phyloP scores from a whole-genome alignment of 2,797 vertebrate genomes.

The Crenuchus spilurus region DNA sequence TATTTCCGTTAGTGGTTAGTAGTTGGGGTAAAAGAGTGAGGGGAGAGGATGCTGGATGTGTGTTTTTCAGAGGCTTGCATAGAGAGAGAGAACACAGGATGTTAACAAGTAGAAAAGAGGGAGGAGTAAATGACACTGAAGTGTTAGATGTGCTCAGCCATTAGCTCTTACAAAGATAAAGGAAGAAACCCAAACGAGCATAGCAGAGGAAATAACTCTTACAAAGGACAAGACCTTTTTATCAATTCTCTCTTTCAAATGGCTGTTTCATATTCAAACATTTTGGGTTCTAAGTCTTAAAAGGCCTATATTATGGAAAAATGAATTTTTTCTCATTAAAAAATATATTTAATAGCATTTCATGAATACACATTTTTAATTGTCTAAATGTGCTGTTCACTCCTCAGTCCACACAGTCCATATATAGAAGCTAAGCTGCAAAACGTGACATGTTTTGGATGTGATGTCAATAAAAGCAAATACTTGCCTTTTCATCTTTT shows the following conservation, averaged over 20 bases:
- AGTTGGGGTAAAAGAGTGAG: neutral
- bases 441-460: no score
- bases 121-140: neutral
- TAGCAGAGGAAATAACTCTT: neutral
- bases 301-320: no score
- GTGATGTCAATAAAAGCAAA: no score
- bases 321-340: no score
- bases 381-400: no score
- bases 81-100: neutral
- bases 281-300: no score
- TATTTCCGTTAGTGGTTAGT: neutral
- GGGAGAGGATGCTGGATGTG: neutral
- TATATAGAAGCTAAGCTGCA: no score
- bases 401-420: no score
- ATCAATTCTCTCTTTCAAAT: neutral
- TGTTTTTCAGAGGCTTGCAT: neutral
- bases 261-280: neutral
- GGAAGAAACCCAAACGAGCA: neutral
- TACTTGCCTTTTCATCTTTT: no score
- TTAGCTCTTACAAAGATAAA: conserved; percentile 24
- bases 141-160: conserved; percentile 2
- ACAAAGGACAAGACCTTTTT: neutral
- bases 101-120: conserved; percentile 38
- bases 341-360: no score
- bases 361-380: no score